Percentiles rank a stretch among this genome's conserved stretches.
These are phyloP conservation scores for Macrobrachium nipponense DNA, from an alignment of 1,140 invertebrate species.

Conservation along the genomic window DNA sequence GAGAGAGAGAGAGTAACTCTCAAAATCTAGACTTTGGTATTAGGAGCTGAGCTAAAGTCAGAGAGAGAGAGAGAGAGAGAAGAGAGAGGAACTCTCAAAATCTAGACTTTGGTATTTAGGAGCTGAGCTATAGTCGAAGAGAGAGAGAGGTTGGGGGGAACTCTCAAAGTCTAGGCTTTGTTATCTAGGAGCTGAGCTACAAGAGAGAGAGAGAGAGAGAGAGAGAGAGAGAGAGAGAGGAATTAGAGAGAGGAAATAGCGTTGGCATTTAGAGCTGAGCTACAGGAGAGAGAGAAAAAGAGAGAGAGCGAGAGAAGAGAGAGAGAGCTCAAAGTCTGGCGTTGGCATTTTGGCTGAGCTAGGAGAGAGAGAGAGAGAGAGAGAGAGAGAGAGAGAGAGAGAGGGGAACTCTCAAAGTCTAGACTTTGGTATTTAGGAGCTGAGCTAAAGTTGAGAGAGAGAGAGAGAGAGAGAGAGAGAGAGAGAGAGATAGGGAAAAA, in stretches of 20 bases:
- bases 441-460: too few species aligned
- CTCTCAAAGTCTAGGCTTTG: background rate
- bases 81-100: too few species aligned
- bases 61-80: background rate
- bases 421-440: background rate
- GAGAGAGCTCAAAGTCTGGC: background rate
- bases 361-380: conserved; percentile 18
- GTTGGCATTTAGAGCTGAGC: conserved; percentile 8
- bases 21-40: background rate
- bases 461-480: too few species aligned
- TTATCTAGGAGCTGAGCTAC: too few species aligned
- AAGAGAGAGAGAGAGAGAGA: background rate
- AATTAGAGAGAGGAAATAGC: conserved; percentile 19
- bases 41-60: background rate
- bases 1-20: background rate
- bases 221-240: conserved; percentile 26
- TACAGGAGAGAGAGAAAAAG: conserved; percentile 7
- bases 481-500: too few species aligned
- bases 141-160: background rate
- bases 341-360: too few species aligned
- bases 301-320: conserved; percentile 24
- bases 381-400: conserved; percentile 2
- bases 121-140: background rate
- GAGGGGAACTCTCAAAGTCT: background rate
- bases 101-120: background rate